Evolutionary conservation across 2,888 invertebrate genomes (phyloP).

Genomic region (Drosophila buzzatii): DNA sequence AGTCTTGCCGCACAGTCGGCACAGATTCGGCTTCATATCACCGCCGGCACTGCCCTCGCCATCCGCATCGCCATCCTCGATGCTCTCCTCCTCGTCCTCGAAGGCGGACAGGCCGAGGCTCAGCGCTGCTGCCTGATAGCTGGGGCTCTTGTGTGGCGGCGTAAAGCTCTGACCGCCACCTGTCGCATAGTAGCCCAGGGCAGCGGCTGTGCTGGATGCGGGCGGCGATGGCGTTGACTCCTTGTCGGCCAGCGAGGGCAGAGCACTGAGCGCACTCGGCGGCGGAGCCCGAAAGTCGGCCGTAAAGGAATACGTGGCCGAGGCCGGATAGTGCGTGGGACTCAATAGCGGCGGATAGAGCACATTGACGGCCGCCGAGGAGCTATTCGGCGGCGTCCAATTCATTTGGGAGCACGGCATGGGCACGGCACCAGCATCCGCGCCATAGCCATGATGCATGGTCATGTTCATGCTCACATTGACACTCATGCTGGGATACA

Average conservation of each 20-base stretch:
- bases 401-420: constrained; percentile 90
- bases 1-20: constrained; percentile 97
- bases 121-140: constrained; percentile 72
- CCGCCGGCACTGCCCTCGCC: constrained; percentile 85
- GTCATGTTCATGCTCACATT: constrained; percentile 99
- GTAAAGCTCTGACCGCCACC: constrained; percentile 82
- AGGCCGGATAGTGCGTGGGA: constrained; percentile 88
- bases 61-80: constrained; percentile 86
- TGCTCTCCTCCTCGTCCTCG: constrained; percentile 90
- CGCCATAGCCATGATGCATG: constrained; percentile 92
- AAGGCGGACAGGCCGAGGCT: constrained; percentile 76
- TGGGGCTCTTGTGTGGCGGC: constrained; percentile 84
- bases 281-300: constrained; percentile 91
- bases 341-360: constrained; percentile 89
- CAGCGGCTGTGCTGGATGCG: constrained; percentile 52
- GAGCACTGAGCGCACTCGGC: constrained; percentile 86
- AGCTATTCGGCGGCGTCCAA: constrained; percentile 89
- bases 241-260: constrained; percentile 81
- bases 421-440: constrained; percentile 83
- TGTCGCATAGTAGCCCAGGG: constrained; percentile 83
- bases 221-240: constrained; percentile 79
- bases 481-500: constrained; percentile 97
- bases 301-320: constrained; percentile 93
- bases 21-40: constrained; percentile 93
- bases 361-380: constrained; percentile 88